Evolutionary conservation across 2,113 vertebrate genomes (phyloP).

Genomic region (Neogobius melanostomus): DNA sequence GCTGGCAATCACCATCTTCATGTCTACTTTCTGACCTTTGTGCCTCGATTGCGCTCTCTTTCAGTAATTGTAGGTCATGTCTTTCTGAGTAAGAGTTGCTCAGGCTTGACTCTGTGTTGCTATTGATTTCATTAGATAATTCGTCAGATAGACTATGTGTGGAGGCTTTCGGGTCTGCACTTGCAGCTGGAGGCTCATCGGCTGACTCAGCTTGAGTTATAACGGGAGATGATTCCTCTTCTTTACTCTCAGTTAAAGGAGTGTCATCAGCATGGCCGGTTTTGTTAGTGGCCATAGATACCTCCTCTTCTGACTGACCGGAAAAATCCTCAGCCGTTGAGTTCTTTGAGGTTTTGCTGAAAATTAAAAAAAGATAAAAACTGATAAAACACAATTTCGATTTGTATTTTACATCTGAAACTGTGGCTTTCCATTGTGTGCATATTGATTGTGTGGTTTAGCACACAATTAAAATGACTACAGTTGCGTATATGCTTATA

Average conservation of each 20-base stretch:
- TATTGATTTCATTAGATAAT: conserved; percentile 25
- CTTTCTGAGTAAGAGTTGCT: conserved; percentile 35
- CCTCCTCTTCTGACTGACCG: conserved; percentile 24
- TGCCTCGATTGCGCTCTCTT: conserved; percentile 39
- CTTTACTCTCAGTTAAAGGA: conserved; percentile 21
- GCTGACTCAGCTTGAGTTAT: background rate
- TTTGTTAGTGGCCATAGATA: conserved; percentile 23
- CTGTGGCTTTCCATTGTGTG: background rate
- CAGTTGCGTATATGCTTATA: background rate
- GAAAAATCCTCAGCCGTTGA: conserved; percentile 38
- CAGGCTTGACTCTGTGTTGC: conserved; percentile 18
- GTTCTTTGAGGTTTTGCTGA: conserved; percentile 53
- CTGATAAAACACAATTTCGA: no score
- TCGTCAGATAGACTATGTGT: conserved; percentile 15
- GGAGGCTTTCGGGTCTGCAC: conserved; percentile 9
- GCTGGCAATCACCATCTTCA: conserved; percentile 13
- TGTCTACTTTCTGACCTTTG: conserved; percentile 37
- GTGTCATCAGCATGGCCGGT: conserved; percentile 14
- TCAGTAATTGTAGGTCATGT: conserved; percentile 11
- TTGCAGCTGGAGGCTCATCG: background rate
- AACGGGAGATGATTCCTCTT: conserved; percentile 13
- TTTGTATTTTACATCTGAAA: background rate
- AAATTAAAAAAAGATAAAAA: conserved; percentile 23
- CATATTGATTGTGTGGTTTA: background rate
- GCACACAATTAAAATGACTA: background rate